Evolutionary conservation across 2,797 vertebrate species (phyloP).

Genomic region (Mormyrus hasselquistii): DNA sequence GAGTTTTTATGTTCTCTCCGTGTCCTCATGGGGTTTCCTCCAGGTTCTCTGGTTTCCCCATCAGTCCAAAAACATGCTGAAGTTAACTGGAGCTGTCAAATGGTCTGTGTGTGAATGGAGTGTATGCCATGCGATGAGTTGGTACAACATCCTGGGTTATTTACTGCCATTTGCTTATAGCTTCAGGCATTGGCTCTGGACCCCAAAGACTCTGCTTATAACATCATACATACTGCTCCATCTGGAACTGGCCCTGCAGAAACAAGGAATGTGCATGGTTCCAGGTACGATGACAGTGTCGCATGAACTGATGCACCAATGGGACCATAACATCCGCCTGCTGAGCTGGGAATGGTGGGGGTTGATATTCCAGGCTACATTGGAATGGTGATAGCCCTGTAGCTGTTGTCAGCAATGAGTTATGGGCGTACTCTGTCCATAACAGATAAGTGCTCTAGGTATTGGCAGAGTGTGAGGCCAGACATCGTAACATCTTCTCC

Average conservation of each 20-base stretch:
- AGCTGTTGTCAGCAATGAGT: no score
- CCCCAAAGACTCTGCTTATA: no score
- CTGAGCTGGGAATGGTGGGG: no score
- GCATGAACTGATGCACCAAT: background rate
- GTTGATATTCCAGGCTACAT: no score
- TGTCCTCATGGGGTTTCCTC: background rate
- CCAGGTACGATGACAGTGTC: background rate
- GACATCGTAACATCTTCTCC: no score
- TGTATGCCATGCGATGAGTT: background rate
- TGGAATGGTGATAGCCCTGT: no score
- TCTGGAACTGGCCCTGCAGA: background rate
- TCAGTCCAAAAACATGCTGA: background rate
- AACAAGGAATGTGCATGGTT: background rate
- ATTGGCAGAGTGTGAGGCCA: no score
- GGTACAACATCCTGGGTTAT: background rate
- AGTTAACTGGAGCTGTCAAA: background rate
- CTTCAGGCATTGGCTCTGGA: background rate
- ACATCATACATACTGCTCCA: no score
- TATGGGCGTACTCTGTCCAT: no score
- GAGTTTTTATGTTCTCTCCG: background rate
- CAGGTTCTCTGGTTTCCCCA: background rate
- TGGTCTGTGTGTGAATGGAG: background rate
- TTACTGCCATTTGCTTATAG: background rate
- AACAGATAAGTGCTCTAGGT: no score
- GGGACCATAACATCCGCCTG: no score